Evolutionary conservation across 92 coral and sea anemone species (phyloP).

Genomic region (Umimayanthus kanabou): DNA sequence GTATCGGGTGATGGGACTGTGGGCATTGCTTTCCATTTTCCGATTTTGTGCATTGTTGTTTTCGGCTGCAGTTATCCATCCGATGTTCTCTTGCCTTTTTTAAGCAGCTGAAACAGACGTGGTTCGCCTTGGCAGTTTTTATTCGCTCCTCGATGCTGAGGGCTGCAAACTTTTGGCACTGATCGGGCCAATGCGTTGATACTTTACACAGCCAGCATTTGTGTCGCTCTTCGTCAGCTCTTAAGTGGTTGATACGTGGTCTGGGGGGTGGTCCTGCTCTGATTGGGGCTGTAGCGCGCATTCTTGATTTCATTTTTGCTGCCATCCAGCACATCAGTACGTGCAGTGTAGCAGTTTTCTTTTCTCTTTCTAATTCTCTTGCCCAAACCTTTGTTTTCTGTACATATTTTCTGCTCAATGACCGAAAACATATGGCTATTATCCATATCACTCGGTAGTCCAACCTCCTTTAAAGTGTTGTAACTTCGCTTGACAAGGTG

Average conservation of each 20-base stretch:
- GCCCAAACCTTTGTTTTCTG: conserved; percentile 66
- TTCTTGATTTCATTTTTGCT: conserved; percentile 55
- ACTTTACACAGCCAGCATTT: conserved; percentile 54
- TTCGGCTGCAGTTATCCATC: no score
- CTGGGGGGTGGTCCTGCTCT: conserved; percentile 31
- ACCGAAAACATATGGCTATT: conserved; percentile 56
- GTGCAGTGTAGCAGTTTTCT: conserved; percentile 27
- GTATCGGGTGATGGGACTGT: no score
- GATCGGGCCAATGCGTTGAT: no score
- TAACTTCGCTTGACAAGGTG: conserved; percentile 18
- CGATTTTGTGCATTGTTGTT: no score
- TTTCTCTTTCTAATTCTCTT: conserved; percentile 49
- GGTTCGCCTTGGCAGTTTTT: no score
- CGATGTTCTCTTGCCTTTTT: no score
- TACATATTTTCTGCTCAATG: conserved; percentile 66
- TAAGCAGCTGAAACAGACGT: no score
- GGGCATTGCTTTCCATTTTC: no score
- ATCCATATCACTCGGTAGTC: conserved; percentile 44
- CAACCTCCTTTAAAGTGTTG: background rate
- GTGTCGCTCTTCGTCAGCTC: conserved; percentile 17
- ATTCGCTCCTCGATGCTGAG: no score
- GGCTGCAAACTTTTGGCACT: no score
- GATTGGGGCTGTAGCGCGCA: conserved; percentile 59
- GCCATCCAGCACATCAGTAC: conserved; percentile 50
- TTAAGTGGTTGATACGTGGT: conserved; percentile 33